phyloP scores from a whole-genome alignment of 1,140 invertebrate species.

The Monochamus saltuarius region DNA sequence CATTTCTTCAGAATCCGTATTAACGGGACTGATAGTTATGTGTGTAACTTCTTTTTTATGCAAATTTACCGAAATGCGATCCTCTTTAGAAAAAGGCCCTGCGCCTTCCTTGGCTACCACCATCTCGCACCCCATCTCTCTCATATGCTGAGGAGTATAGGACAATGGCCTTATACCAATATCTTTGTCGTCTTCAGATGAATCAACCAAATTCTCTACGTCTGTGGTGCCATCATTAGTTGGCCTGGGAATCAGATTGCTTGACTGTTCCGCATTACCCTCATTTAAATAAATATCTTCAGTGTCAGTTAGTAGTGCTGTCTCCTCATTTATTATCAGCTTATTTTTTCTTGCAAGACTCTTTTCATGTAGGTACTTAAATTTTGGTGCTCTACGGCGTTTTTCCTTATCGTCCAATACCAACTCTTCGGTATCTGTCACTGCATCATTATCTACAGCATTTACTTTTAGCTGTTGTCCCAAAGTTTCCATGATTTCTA shows the following conservation, averaged over 20 bases:
- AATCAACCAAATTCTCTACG: slow-evolving; percentile 39
- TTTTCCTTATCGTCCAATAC: slow-evolving; percentile 42
- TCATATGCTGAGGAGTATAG: slow-evolving; percentile 40
- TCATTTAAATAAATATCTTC: slow-evolving; percentile 59
- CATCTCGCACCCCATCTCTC: slow-evolving; percentile 35
- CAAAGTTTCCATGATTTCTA: slow-evolving; percentile 37
- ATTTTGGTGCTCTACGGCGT: slow-evolving; percentile 27
- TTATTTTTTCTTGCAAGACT: slow-evolving; percentile 11
- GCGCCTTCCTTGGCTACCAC: slow-evolving; percentile 41
- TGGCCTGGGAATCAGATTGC: not conserved
- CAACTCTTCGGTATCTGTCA: slow-evolving; percentile 59
- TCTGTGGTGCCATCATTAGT: slow-evolving; percentile 21
- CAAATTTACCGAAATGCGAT: slow-evolving; percentile 23
- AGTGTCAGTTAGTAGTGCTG: slow-evolving; percentile 51
- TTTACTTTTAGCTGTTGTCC: slow-evolving; percentile 8
- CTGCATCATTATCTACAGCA: slow-evolving; percentile 17
- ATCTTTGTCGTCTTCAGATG: slow-evolving; percentile 44
- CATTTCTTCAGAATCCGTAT: slow-evolving; percentile 59
- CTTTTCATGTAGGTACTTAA: slow-evolving; percentile 27
- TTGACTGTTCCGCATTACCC: slow-evolving; percentile 5
- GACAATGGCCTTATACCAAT: slow-evolving; percentile 26
- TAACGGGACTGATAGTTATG: slow-evolving; percentile 24
- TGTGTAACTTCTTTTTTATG: not conserved
- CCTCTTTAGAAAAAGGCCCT: slow-evolving; percentile 36
- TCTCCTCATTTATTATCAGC: slow-evolving; percentile 11